Evolutionary conservation across 2,888 invertebrate species (phyloP), one percentile per base, ranked within the genome.

Genomic region (Dione vanillae): DNA sequence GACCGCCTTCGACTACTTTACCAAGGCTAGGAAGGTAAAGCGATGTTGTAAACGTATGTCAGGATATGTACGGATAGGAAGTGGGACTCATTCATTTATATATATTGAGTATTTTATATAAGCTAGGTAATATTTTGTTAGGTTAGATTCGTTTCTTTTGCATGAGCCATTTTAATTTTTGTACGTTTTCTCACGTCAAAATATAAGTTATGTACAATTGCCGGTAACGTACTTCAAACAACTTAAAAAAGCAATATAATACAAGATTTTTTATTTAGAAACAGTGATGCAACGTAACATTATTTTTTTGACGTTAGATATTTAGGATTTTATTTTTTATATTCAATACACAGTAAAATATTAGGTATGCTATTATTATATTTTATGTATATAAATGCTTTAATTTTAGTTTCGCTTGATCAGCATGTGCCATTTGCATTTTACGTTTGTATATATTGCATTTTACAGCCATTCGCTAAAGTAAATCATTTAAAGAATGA

Each of bases 21-120:
- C 95, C 88, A 97, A 97, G 94, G 97, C 98, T 80, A 95, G 97
- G 93, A 96, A 97, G 97, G 98, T 98, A 96, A 90, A 76, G n/a
- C 35, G 35, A 27, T n/a, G 12, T 47, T 1, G 10, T 19, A 49
- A 49, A 49, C 12, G 10, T 59, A 41, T 58, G 47, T 35, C 10
- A 43, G 59, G 43, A n/a, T n/a, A n/a, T n/a, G 20, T 43, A 59
- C n/a, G 8, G 45, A 61, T 61, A 59, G 41, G 40, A 41, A 59
- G 5, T n/a, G 43, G 45, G 61, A 43, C n/a, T 16, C 43, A 35
- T 45, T 45, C 45, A 59, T 43, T 20, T 20, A 20, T 59, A 27
- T 10, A 20, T 0, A 41, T 5, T 20, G 20, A 7, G 7, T 27
- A 9, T 43, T 20, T 27, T 14, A 14, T 59, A 12, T 19, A 7